These are phyloP conservation scores for Micrasema minimum DNA, from an alignment of 1,140 invertebrate genomes.

Conservation along the genomic window DNA sequence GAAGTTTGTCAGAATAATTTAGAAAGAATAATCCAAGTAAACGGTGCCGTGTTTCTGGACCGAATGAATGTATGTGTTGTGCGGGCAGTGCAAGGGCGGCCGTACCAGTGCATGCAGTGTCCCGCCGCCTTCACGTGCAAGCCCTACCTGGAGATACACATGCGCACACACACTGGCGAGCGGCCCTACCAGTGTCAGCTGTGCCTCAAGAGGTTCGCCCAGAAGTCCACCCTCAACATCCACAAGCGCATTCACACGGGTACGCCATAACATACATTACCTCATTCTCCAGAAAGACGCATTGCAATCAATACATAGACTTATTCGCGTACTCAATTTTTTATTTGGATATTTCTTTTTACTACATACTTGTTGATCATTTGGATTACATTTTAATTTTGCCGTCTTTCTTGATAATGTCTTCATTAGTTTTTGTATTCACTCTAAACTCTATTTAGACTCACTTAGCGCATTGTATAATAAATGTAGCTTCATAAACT, in stretches of 20 bases:
- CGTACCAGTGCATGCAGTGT: slow-evolving; percentile 79
- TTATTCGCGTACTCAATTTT: slow-evolving; percentile 2
- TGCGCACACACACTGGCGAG: slow-evolving; percentile 81
- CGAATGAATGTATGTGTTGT: slow-evolving; percentile 36
- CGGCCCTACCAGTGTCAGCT: slow-evolving; percentile 77
- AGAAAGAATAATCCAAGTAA: slow-evolving; percentile 37
- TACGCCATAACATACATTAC: slow-evolving; percentile 50
- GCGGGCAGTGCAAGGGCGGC: slow-evolving; percentile 68
- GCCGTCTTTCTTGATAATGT: slow-evolving; percentile 47
- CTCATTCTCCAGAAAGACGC: slow-evolving; percentile 51
- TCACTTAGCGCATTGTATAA: not conserved
- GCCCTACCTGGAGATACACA: slow-evolving; percentile 80
- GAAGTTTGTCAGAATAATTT: slow-evolving; percentile 13
- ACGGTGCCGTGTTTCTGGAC: slow-evolving; percentile 33
- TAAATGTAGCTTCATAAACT: not conserved
- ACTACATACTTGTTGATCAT: slow-evolving; percentile 13
- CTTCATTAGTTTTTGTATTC: not conserved
- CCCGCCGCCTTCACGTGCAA: slow-evolving; percentile 77
- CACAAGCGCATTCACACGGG: slow-evolving; percentile 81
- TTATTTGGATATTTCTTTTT: slow-evolving; percentile 45
- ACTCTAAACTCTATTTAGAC: too few relatives aligned
- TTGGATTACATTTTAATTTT: slow-evolving; percentile 6
- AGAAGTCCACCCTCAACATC: slow-evolving; percentile 78
- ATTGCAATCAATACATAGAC: slow-evolving; percentile 12
- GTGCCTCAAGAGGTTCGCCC: slow-evolving; percentile 75